phyloP scores from a whole-genome alignment of 2,797 vertebrate species.

The Sebastes aleutianus region DNA sequence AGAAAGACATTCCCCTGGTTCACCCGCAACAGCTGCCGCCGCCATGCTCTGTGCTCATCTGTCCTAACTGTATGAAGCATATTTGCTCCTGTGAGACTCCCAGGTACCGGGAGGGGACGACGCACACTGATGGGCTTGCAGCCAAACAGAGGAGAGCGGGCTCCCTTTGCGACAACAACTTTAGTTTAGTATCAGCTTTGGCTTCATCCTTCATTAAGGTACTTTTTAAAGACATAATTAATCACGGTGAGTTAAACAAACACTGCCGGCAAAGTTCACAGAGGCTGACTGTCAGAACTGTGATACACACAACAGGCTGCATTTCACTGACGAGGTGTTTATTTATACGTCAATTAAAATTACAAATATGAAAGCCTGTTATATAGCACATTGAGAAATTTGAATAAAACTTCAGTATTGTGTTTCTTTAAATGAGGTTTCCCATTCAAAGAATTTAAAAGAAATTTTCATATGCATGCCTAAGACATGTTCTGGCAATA shows the following conservation, averaged over 20 bases:
- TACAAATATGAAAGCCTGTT: background rate
- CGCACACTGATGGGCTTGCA: constrained; percentile 58
- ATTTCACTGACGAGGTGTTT: background rate
- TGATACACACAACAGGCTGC: background rate
- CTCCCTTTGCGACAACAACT: constrained; percentile 15
- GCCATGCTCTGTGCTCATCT: constrained; percentile 75
- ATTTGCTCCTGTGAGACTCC: constrained; percentile 61
- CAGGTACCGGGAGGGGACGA: constrained; percentile 59
- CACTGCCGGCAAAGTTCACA: background rate
- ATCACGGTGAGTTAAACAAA: constrained; percentile 15
- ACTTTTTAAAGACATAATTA: constrained; percentile 5
- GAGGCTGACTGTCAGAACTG: background rate
- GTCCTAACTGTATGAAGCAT: constrained; percentile 74
- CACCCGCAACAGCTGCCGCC: constrained; percentile 77
- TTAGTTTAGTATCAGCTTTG: constrained; percentile 12
- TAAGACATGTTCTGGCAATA: background rate
- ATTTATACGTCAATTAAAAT: background rate
- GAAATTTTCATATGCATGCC: background rate
- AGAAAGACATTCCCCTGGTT: constrained; percentile 63
- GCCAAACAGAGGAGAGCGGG: constrained; percentile 51
- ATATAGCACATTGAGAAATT: background rate
- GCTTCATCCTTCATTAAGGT: constrained; percentile 23
- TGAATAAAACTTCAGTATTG: background rate
- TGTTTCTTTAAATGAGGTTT: background rate
- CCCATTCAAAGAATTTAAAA: background rate